These are phyloP conservation scores for Copsychus sechellarum DNA, from an alignment of 2,113 vertebrate species.

Conservation along the genomic window DNA sequence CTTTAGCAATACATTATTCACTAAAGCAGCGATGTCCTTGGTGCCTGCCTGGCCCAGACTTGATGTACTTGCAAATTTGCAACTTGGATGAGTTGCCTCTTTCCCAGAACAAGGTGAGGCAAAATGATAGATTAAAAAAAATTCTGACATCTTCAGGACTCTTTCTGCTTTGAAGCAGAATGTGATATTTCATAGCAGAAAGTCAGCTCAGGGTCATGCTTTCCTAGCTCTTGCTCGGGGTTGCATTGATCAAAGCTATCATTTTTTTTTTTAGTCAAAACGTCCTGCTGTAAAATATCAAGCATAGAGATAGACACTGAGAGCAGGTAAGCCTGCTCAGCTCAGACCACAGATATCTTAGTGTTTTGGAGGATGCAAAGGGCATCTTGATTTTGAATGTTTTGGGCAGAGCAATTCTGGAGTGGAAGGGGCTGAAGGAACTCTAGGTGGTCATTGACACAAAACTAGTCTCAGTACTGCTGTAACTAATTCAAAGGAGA, in stretches of 20 bases:
- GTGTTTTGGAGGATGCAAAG: neutral
- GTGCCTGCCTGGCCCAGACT: neutral
- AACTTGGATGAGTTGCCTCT: neutral
- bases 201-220: neutral
- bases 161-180: neutral
- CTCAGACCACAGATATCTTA: neutral
- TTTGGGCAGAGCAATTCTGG: neutral
- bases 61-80: neutral
- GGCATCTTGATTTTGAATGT: neutral
- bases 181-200: neutral
- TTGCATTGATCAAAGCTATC: neutral
- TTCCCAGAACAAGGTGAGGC: neutral
- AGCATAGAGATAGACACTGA: neutral
- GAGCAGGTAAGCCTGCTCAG: neutral
- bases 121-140: conserved; percentile 17
- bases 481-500: neutral
- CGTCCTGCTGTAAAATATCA: neutral
- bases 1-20: neutral
- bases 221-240: neutral
- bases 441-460: neutral
- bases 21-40: neutral
- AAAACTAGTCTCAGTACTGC: neutral
- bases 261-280: neutral
- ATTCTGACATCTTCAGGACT: neutral
- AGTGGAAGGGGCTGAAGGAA: neutral